Percentiles rank a stretch among this genome's conserved stretches.
Conservation (phyloP, 2,888 invertebrate genomes). For the Drepana falcataria region DNA sequence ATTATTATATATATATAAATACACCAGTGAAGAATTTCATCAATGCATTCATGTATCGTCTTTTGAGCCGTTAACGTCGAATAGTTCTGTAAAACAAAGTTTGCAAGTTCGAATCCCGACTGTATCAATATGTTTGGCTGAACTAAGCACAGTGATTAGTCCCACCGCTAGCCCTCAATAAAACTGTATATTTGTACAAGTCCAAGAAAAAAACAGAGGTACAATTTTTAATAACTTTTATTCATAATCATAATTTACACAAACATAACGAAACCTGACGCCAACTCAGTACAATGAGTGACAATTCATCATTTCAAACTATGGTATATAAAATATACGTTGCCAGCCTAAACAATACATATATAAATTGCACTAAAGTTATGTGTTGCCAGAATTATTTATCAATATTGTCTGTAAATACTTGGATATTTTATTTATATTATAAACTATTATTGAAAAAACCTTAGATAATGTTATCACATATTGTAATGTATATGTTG, state of each 20-base stretch:
- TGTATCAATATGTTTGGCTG: no score
- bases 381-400: constrained; percentile 10
- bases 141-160: no score
- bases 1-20: no score
- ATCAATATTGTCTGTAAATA: constrained; percentile 3
- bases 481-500: constrained; percentile 7
- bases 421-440: background rate
- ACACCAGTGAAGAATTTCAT: no score
- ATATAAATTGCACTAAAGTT: constrained; percentile 24
- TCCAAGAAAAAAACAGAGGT: constrained; percentile 14
- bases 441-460: constrained; percentile 22
- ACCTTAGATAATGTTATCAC: constrained; percentile 29
- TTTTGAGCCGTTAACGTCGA: no score
- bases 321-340: constrained; percentile 11
- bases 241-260: constrained; percentile 72
- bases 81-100: no score
- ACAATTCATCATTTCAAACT: constrained; percentile 22
- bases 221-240: constrained; percentile 70
- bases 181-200: background rate
- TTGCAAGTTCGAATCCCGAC: no score
- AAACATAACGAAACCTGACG: constrained; percentile 72
- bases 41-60: no score
- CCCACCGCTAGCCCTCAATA: no score
- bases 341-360: constrained; percentile 12
- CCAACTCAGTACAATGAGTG: constrained; percentile 44